Base-by-base conservation (phyloP, 1,140 invertebrate genomes). In the Cyclina sinensis region DNA sequence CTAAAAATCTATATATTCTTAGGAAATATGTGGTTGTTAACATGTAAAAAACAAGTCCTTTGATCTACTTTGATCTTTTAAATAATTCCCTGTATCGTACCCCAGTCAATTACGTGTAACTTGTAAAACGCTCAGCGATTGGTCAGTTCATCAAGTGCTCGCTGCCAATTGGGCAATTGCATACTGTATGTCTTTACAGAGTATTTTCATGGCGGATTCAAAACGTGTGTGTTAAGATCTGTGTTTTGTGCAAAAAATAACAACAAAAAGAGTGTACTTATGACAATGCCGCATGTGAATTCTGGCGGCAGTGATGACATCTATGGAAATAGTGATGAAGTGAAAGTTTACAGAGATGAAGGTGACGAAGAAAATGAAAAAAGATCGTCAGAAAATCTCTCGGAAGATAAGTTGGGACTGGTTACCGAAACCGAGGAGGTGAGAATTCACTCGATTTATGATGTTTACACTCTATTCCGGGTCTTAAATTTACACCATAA, bases 311-410 rank as follows among this genome's bases (percentile, higher is more conserved):
- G 98, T 94, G 98, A 99, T 96, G 98, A 99, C 97, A 78, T 78
- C 46, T 97, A 99, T 96, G 98, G 98, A 96, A 98, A 98, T 96
- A 98, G 98, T 94, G 98, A 99, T 96, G 98, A 99, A 97, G 98
- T 99, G 95, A 99, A 99, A 97, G 98, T 99, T 94, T 99, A 98
- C 96, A 98, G 99, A 96, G 98, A 98, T 97, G 98, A 99, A 96
- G 98, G 98, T 76, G 98, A 98, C 95, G 98, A 98, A 96, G 98
- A 98, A 91, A 95, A 95, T 84, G 95, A 96, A 89, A 96, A 97
- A 90, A 89, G 97, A 94, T 98, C 97, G 94, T 98, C 98, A 82
- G 98, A 98, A 96, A 98, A 98, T 96, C 97, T 99, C 94, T 97
- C 97, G 89, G 98, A 99, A 96, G 98, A 99, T 95, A 99, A 99